phyloP scores from a whole-genome alignment of 1,140 invertebrate genomes.

The Platyscapa corneri region DNA sequence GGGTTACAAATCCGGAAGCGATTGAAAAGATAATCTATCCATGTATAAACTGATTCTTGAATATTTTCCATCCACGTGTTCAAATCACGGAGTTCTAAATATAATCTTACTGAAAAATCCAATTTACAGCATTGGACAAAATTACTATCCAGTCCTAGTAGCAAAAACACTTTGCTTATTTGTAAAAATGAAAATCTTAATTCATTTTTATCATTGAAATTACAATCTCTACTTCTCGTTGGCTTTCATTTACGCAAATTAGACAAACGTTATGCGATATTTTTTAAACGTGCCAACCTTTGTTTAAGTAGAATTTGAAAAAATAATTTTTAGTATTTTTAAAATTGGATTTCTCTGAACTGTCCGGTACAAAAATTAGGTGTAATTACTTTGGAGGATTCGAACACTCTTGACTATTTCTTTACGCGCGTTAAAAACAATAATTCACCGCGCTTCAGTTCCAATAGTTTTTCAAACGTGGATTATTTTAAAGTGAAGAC shows the following conservation, averaged over 20 bases:
- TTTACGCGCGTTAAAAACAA: neutral
- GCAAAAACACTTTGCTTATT: neutral
- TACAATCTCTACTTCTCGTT: neutral
- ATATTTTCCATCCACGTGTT: neutral
- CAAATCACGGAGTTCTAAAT: neutral
- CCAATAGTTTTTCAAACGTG: neutral
- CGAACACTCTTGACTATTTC: neutral
- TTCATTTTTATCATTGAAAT: neutral
- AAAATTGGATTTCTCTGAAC: neutral
- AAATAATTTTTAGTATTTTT: neutral
- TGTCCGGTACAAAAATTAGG: neutral
- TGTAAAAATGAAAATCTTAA: too few species aligned
- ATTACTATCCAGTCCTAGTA: too few species aligned
- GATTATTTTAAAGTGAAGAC: neutral
- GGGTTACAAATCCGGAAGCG: neutral
- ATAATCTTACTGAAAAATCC: neutral
- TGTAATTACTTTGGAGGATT: neutral
- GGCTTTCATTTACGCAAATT: neutral
- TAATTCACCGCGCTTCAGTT: neutral
- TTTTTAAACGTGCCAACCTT: neutral
- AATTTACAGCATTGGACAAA: too few species aligned
- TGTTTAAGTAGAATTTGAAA: neutral
- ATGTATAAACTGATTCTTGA: neutral
- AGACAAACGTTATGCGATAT: neutral
- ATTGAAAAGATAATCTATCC: neutral